phyloP scores from a whole-genome alignment of 2,888 invertebrate species.

The Sesia apiformis region DNA sequence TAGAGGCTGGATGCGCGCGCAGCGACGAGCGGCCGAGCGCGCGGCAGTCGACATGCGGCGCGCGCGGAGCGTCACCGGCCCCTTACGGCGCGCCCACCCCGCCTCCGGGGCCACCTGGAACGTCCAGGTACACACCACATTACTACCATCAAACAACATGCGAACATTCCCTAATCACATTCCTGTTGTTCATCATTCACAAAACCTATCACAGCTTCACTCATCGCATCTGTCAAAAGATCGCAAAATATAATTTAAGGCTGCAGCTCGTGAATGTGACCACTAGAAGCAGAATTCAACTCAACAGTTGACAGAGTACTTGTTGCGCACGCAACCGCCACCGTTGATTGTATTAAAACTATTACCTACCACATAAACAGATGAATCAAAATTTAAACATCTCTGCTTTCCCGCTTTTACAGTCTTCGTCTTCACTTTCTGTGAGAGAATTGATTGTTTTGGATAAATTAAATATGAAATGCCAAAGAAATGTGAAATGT shows the following conservation, averaged over 20 bases:
- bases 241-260: background rate
- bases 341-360: constrained; percentile 46
- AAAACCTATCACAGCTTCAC: background rate
- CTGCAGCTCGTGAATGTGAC: background rate
- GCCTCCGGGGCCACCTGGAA: constrained; percentile 90
- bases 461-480: no score
- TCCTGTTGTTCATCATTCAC: background rate
- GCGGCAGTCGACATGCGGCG: constrained; percentile 66
- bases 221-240: background rate
- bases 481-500: no score
- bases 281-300: constrained; percentile 9
- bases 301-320: constrained; percentile 67
- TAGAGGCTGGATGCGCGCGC: constrained; percentile 59
- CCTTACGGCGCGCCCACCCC: constrained; percentile 81
- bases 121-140: constrained; percentile 74
- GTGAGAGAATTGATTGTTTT: no score
- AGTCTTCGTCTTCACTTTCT: no score
- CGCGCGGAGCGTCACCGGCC: constrained; percentile 72
- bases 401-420: no score
- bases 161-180: background rate
- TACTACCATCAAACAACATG: background rate
- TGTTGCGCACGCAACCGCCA: constrained; percentile 54
- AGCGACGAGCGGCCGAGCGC: constrained; percentile 19
- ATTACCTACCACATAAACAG: constrained; percentile 20
- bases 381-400: constrained; percentile 6